Conservation (phyloP, 1,140 invertebrate species). For the Heterodera carotae region DNA sequence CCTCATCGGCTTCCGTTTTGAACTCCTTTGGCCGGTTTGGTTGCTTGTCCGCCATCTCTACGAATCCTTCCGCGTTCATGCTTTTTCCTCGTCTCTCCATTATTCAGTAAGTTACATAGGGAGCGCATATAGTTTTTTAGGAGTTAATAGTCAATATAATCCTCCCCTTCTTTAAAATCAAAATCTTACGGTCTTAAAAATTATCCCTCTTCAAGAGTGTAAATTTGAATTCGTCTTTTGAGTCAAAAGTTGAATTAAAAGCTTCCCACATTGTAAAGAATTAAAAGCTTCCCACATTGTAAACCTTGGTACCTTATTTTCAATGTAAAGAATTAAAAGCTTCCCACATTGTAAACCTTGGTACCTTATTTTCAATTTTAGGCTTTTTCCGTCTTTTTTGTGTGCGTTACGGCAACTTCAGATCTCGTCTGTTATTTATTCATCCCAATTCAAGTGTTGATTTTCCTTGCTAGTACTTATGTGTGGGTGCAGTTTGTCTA, state of each 20-base stretch:
- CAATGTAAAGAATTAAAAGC: no score
- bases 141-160: no score
- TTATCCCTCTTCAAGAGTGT: no score
- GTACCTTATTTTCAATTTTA: conserved; percentile 64
- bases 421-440: conserved; percentile 99
- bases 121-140: no score
- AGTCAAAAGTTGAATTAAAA: no score
- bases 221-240: no score
- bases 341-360: not conserved
- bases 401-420: conserved; percentile 94
- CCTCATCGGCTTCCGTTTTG: conserved; percentile 96
- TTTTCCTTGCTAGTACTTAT: conserved; percentile 92
- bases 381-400: conserved; percentile 97
- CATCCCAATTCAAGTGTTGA: conserved; percentile 81
- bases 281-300: no score
- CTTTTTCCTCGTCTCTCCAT: conserved; percentile 74
- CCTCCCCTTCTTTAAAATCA: no score
- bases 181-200: no score
- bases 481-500: conserved; percentile 98
- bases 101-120: conserved; percentile 50
- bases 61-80: conserved; percentile 98
- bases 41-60: conserved; percentile 90
- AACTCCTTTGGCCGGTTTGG: conserved; percentile 99
- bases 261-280: no score
- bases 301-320: not conserved